Evolutionary conservation across 2,888 invertebrate species (phyloP).

Genomic region (Steinernema scapterisci): DNA sequence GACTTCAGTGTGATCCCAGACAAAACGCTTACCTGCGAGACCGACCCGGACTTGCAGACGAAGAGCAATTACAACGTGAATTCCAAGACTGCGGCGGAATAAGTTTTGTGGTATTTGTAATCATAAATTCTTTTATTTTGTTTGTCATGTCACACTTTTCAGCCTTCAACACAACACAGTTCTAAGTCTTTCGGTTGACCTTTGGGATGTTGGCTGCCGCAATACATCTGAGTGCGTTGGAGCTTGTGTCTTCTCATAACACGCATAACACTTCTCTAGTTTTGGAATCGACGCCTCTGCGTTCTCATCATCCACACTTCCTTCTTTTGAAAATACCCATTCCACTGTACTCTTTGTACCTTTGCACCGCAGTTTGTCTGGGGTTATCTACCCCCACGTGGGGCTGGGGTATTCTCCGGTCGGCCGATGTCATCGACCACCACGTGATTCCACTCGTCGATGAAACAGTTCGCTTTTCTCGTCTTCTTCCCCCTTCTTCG

Average conservation of each 20-base stretch:
- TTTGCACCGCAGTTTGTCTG: conserved; percentile 14
- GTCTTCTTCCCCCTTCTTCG: neutral
- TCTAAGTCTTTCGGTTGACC: too few relatives aligned
- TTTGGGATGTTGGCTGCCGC: too few relatives aligned
- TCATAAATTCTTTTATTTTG: too few relatives aligned
- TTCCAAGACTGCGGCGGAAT: neutral
- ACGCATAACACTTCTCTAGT: too few relatives aligned
- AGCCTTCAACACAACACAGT: too few relatives aligned
- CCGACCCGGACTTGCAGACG: conserved; percentile 10
- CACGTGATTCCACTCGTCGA: conserved; percentile 24
- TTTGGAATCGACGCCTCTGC: too few relatives aligned
- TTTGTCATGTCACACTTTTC: too few relatives aligned
- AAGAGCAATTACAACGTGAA: conserved; percentile 26
- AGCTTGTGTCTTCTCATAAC: too few relatives aligned
- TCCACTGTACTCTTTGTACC: neutral
- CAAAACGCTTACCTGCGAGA: neutral
- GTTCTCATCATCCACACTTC: too few relatives aligned
- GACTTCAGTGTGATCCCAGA: neutral
- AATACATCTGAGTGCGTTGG: too few relatives aligned
- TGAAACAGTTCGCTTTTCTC: conserved; percentile 9
- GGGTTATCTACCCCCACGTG: conserved; percentile 9
- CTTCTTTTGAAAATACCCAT: too few relatives aligned
- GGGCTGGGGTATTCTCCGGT: conserved; percentile 22
- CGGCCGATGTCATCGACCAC: conserved; percentile 1
- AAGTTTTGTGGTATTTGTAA: too few relatives aligned